Evolutionary conservation across 2,113 vertebrate species (phyloP).

Genomic region (Neotoma lepida): DNA sequence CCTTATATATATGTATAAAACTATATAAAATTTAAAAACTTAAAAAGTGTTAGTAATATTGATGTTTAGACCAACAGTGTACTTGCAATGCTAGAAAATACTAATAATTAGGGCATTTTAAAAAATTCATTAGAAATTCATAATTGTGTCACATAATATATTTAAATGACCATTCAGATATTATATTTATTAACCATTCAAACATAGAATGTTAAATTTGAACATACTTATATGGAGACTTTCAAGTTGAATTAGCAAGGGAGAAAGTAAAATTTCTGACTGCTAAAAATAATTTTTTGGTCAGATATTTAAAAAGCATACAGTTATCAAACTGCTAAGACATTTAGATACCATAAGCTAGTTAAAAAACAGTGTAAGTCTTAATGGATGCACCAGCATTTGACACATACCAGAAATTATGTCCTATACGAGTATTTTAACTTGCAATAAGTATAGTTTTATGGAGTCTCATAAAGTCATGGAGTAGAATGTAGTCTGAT

Average conservation of each 20-base stretch:
- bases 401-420: background rate
- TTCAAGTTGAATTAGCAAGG: constrained; percentile 12
- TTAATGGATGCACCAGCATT: background rate
- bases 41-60: background rate
- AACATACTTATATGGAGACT: background rate
- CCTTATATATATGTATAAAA: background rate
- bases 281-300: constrained; percentile 20
- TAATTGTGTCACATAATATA: constrained; percentile 7
- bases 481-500: constrained; percentile 1
- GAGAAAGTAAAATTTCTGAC: constrained; percentile 40
- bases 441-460: background rate
- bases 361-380: background rate
- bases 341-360: background rate
- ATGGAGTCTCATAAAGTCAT: background rate
- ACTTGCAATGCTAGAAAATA: constrained; percentile 12
- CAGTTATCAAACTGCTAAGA: background rate
- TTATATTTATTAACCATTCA: background rate
- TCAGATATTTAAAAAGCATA: constrained; percentile 22
- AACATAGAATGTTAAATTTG: constrained; percentile 34
- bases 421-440: background rate
- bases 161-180: background rate
- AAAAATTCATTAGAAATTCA: background rate
- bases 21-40: background rate
- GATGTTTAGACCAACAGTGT: constrained; percentile 45
- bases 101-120: background rate